phyloP scores from a whole-genome alignment of 2,888 invertebrate genomes.

The Panopea generosa region DNA sequence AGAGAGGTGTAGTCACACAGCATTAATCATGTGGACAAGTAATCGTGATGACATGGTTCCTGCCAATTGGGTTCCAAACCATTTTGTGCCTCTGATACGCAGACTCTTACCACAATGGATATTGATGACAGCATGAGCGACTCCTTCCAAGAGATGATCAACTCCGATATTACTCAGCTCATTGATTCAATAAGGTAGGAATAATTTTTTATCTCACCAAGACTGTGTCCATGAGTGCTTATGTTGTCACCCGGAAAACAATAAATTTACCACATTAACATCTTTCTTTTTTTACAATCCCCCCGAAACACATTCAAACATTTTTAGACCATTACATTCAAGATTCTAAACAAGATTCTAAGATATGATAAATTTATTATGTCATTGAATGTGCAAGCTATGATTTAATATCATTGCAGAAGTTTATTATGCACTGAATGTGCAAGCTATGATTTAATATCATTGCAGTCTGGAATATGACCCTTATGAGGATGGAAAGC shows the following conservation, averaged over 20 bases:
- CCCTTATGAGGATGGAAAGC: constrained; percentile 3
- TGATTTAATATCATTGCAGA: constrained; percentile 3
- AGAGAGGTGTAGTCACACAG: background rate
- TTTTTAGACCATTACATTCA: constrained; percentile 2
- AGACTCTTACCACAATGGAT: background rate
- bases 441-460: constrained; percentile 2
- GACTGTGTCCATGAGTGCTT: background rate
- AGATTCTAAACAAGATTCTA: constrained; percentile 3
- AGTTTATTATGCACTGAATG: constrained; percentile 3
- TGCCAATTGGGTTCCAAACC: constrained; percentile 31
- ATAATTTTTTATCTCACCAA: constrained; percentile 2
- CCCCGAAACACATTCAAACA: constrained; percentile 2
- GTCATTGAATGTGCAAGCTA: constrained; percentile 3
- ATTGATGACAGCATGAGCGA: constrained; percentile 1
- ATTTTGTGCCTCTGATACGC: constrained; percentile 22
- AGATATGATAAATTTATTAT: background rate
- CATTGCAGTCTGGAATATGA: constrained; percentile 1
- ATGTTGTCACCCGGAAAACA: constrained; percentile 1
- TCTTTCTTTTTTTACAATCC: background rate
- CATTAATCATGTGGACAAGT: constrained; percentile 17
- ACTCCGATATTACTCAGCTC: constrained; percentile 2
- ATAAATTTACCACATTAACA: constrained; percentile 7
- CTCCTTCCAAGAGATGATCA: constrained; percentile 3
- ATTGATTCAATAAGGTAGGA: constrained; percentile 3
- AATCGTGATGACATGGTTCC: constrained; percentile 23